Conservation (phyloP, 2,113 vertebrate genomes). For the Holacanthus passer region DNA sequence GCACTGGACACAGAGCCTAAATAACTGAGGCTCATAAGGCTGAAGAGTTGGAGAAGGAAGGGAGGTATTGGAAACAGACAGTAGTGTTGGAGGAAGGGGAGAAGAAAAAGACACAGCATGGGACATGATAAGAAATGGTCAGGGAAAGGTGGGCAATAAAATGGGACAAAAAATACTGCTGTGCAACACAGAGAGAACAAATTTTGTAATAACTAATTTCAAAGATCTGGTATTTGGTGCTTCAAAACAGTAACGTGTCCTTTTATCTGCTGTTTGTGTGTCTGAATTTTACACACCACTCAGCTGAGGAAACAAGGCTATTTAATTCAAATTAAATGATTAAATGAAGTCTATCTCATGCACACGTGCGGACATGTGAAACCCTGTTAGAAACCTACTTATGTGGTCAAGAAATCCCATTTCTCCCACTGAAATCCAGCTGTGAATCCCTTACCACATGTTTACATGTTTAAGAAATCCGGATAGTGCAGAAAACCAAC, state of each 20-base stretch:
- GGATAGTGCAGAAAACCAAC: not conserved
- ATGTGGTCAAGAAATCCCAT: not conserved
- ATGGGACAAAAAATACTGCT: not conserved
- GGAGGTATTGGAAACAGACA: not conserved
- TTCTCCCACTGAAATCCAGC: not conserved
- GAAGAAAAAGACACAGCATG: not conserved
- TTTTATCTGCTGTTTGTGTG: not conserved
- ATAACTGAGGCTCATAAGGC: constrained; percentile 92
- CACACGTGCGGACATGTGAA: not conserved
- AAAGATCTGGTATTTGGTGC: not conserved
- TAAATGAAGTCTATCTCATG: not conserved
- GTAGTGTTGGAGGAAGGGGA: constrained; percentile 1
- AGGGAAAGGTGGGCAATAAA: not conserved
- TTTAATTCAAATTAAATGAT: not conserved
- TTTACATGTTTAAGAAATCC: not conserved
- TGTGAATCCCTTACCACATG: not conserved
- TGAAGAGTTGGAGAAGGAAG: constrained; percentile 62
- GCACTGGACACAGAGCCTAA: constrained; percentile 89
- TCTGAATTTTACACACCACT: not conserved
- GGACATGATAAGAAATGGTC: not conserved
- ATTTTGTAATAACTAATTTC: not conserved
- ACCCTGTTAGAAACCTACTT: not conserved
- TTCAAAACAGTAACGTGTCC: not conserved
- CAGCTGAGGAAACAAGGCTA: not conserved
- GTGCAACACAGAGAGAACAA: not conserved